These are phyloP conservation scores for Drosophila phalerata DNA, from an alignment of 2,888 invertebrate species.

Conservation along the genomic window DNA sequence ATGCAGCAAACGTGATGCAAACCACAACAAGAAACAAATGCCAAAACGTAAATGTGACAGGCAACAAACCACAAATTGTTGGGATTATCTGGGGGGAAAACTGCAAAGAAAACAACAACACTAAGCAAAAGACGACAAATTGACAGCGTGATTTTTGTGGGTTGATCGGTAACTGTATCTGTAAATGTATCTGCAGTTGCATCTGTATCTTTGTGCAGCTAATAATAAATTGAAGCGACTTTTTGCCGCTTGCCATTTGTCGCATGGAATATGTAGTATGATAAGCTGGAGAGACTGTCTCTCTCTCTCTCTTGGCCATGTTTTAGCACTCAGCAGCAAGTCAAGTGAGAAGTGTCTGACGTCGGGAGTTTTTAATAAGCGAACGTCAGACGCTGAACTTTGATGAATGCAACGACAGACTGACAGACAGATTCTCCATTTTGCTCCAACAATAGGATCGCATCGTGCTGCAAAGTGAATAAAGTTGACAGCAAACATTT, in stretches of 20 bases:
- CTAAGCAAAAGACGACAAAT: slow-evolving; percentile 8
- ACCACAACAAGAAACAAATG: slow-evolving; percentile 25
- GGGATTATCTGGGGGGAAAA: background rate
- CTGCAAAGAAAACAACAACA: background rate
- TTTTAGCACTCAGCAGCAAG: slow-evolving; percentile 31
- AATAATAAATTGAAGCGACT: slow-evolving; percentile 55
- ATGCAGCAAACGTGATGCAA: slow-evolving; percentile 38
- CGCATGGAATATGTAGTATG: slow-evolving; percentile 36
- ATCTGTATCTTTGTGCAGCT: slow-evolving; percentile 23
- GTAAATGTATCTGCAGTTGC: slow-evolving; percentile 15
- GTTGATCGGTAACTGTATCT: background rate
- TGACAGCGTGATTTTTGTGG: slow-evolving; percentile 9
- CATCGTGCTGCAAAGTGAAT: slow-evolving; percentile 28
- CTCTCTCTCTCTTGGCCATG: no score
- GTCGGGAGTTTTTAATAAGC: slow-evolving; percentile 64
- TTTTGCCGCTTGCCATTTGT: slow-evolving; percentile 17
- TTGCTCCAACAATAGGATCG: slow-evolving; percentile 16
- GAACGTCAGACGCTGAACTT: slow-evolving; percentile 57
- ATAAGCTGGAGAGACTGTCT: slow-evolving; percentile 30
- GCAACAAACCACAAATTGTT: slow-evolving; percentile 27
- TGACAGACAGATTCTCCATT: slow-evolving; percentile 7
- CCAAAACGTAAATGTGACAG: slow-evolving; percentile 33
- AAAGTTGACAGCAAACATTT: slow-evolving; percentile 34
- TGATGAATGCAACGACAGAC: slow-evolving; percentile 64
- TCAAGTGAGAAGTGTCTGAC: slow-evolving; percentile 24